phyloP scores from a whole-genome alignment of 1,140 invertebrate species.

The Drosophila quadrilineata region DNA sequence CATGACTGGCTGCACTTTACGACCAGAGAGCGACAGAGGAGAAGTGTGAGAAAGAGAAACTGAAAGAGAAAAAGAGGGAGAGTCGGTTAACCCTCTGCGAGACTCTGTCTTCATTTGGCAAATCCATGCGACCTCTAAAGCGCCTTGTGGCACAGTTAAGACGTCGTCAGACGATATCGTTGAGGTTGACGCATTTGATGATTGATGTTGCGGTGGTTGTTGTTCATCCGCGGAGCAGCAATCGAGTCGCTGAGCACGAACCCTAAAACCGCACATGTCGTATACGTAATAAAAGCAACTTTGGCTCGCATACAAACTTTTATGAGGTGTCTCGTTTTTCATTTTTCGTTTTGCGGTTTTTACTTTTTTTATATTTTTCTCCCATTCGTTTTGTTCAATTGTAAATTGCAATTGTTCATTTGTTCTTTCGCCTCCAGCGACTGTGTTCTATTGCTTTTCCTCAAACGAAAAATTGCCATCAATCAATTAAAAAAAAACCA shows the following conservation, averaged over 20 bases:
- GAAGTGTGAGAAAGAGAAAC: no score
- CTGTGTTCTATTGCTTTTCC: constrained; percentile 22
- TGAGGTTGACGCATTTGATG: constrained; percentile 29
- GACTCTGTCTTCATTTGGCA: no score
- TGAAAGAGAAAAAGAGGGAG: no score
- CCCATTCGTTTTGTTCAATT: constrained; percentile 40
- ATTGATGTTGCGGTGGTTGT: constrained; percentile 38
- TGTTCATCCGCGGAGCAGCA: not conserved
- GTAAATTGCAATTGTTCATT: constrained; percentile 41
- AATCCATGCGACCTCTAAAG: no score
- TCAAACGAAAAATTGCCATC: constrained; percentile 21
- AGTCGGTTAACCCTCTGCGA: no score
- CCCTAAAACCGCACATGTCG: constrained; percentile 18
- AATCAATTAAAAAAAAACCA: constrained; percentile 60
- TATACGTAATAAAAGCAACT: constrained; percentile 40
- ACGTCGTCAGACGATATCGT: constrained; percentile 22
- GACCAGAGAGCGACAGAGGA: no score
- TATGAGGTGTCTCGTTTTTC: constrained; percentile 33
- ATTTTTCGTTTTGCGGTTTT: not conserved
- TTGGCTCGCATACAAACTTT: constrained; percentile 10
- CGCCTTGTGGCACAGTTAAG: constrained; percentile 7
- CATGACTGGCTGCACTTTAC: constrained; percentile 59
- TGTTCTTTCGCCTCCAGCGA: constrained; percentile 21
- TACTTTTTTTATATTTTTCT: not conserved
- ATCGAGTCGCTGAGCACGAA: not conserved